phyloP scores from a whole-genome alignment of 2,113 vertebrate genomes.

The Papio anubis region DNA sequence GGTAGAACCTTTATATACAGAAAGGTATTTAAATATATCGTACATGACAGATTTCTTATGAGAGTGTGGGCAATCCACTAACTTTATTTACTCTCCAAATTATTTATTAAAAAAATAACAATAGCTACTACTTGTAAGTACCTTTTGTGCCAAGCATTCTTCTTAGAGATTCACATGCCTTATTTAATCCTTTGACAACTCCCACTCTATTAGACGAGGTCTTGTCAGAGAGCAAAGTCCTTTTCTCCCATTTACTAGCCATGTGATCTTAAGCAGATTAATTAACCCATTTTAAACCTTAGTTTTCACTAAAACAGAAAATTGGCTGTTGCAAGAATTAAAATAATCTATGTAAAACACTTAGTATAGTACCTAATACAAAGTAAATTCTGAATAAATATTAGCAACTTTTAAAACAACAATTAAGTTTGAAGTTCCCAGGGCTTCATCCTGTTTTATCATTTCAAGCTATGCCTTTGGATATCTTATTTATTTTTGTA shows the following conservation, averaged over 20 bases:
- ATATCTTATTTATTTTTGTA: conserved; percentile 15
- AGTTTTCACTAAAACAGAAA: conserved; percentile 22
- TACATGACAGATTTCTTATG: not conserved
- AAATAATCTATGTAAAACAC: not conserved
- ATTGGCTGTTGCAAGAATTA: conserved; percentile 17
- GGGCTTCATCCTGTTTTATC: not conserved
- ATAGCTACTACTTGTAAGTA: not conserved
- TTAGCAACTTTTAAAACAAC: not conserved
- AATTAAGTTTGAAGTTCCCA: not conserved
- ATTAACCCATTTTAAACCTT: not conserved
- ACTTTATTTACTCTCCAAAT: not conserved
- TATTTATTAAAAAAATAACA: not conserved
- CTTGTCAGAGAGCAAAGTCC: not conserved
- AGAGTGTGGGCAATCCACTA: not conserved
- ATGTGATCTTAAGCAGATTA: conserved; percentile 18
- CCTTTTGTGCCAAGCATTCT: not conserved
- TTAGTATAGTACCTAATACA: not conserved
- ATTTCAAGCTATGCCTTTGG: not conserved
- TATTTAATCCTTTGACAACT: not conserved
- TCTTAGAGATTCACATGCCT: not conserved
- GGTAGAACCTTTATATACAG: conserved; percentile 31
- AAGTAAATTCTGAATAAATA: conserved; percentile 10
- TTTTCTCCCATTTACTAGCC: not conserved
- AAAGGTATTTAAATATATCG: not conserved
- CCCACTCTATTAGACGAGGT: not conserved